These are phyloP conservation scores for Tryphoninae sp. DNA, from an alignment of 2,888 invertebrate species.

Conservation along the genomic window DNA sequence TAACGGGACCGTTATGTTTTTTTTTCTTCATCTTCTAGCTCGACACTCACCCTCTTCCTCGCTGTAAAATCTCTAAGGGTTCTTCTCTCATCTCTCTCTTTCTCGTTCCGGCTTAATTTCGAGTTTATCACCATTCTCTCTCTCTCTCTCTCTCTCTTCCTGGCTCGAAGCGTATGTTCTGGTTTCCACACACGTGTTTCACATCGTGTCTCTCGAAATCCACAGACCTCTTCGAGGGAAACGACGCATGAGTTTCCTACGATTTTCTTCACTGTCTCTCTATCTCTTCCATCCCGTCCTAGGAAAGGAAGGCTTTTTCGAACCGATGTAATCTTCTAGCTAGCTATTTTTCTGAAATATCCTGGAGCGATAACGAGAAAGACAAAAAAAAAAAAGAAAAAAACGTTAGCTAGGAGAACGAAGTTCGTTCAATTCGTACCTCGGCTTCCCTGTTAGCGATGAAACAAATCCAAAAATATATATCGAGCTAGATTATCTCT, in stretches of 20 bases:
- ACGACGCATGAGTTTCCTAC: conserved; percentile 3
- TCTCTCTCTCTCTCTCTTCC: conserved; percentile 4
- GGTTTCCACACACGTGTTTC: conserved; percentile 7
- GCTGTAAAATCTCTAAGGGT: conserved; percentile 45
- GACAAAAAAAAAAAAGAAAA: no score
- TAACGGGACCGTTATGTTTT: conserved; percentile 50
- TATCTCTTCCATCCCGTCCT: not conserved
- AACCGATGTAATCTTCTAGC: not conserved
- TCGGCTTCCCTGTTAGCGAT: no score
- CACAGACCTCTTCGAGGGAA: not conserved
- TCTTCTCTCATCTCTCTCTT: not conserved
- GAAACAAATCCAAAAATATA: no score
- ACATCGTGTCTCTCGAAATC: not conserved
- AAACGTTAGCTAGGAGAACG: no score
- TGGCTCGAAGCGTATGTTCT: not conserved
- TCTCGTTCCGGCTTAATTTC: not conserved
- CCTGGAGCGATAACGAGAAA: no score
- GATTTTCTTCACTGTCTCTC: conserved; percentile 6
- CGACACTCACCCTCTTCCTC: conserved; percentile 23
- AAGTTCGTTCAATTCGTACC: no score
- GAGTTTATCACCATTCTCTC: not conserved
- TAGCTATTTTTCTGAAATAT: no score
- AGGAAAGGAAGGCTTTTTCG: not conserved
- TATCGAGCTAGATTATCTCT: no score
- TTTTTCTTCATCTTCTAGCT: conserved; percentile 27